Conservation (phyloP, 2,888 invertebrate genomes). For the Imbricaverruca yamaguchii region DNA sequence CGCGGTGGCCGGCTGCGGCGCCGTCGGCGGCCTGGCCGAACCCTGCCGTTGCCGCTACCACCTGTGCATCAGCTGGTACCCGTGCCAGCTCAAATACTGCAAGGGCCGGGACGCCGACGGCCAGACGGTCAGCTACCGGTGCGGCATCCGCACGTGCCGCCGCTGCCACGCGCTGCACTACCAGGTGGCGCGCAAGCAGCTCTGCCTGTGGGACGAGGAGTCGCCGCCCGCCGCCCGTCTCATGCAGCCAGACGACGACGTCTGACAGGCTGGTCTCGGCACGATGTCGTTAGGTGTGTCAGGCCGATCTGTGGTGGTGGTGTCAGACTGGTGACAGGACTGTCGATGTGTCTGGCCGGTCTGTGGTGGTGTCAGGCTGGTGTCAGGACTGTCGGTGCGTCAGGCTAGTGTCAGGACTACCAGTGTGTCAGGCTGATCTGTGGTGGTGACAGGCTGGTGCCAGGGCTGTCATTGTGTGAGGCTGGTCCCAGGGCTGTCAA, state of each 20-base stretch:
- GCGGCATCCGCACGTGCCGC: slow-evolving; percentile 91
- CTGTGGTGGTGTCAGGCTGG: too few species aligned
- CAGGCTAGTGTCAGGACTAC: too few species aligned
- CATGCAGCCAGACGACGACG: neutral
- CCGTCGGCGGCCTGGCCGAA: slow-evolving; percentile 39
- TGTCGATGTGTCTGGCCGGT: too few species aligned
- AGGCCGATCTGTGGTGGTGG: too few species aligned
- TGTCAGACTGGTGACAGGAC: too few species aligned
- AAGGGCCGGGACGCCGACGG: slow-evolving; percentile 63
- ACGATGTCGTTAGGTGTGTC: too few species aligned
- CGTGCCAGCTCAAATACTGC: slow-evolving; percentile 91
- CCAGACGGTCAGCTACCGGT: slow-evolving; percentile 66
- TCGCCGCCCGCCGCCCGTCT: neutral
- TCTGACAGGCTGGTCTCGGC: too few species aligned
- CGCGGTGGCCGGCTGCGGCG: slow-evolving; percentile 41
- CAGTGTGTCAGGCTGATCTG: too few species aligned
- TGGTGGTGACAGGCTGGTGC: too few species aligned
- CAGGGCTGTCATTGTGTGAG: too few species aligned
- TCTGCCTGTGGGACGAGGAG: slow-evolving; percentile 50
- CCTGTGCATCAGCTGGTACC: slow-evolving; percentile 90
- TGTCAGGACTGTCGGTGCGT: too few species aligned
- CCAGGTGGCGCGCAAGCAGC: slow-evolving; percentile 72
- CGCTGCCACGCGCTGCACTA: slow-evolving; percentile 82
- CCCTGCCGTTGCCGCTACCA: slow-evolving; percentile 43
- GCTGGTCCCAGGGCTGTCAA: too few species aligned